Conservation (phyloP, 2,888 invertebrate species). For the Eueremaeus valkanovi region DNA sequence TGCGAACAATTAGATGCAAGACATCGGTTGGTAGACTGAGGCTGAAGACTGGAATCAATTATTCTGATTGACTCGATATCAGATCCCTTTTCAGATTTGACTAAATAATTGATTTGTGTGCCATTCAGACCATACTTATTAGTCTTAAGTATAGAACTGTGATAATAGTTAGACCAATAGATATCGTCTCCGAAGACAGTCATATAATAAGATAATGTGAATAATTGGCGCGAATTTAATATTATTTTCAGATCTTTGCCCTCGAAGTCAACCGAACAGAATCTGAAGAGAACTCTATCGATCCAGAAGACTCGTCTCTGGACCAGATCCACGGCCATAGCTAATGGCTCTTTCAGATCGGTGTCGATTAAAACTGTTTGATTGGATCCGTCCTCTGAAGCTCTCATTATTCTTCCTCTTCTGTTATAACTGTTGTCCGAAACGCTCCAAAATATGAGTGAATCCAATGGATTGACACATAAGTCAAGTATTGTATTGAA, state of each 20-base stretch:
- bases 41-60: neutral
- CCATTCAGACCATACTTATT: conserved; percentile 10
- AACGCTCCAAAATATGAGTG: neutral
- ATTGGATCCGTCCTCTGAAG: neutral
- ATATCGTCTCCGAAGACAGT: neutral
- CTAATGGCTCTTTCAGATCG: neutral
- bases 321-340: neutral
- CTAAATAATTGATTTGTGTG: neutral
- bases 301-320: neutral
- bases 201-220: conserved; percentile 1
- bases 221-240: neutral
- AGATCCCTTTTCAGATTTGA: neutral
- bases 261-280: neutral
- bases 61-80: neutral
- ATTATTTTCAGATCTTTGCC: neutral
- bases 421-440: neutral
- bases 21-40: neutral
- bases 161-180: conserved; percentile 23
- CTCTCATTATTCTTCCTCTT: neutral
- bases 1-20: neutral
- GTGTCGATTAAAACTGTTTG: neutral
- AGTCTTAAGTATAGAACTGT: neutral
- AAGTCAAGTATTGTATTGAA: neutral
- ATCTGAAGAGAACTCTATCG: neutral
- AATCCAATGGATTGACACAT: neutral